Percentiles rank a stretch among this genome's conserved stretches.
Evolutionary conservation across 1,140 invertebrate genomes (phyloP).

Genomic region (Drosophila sucinea): DNA sequence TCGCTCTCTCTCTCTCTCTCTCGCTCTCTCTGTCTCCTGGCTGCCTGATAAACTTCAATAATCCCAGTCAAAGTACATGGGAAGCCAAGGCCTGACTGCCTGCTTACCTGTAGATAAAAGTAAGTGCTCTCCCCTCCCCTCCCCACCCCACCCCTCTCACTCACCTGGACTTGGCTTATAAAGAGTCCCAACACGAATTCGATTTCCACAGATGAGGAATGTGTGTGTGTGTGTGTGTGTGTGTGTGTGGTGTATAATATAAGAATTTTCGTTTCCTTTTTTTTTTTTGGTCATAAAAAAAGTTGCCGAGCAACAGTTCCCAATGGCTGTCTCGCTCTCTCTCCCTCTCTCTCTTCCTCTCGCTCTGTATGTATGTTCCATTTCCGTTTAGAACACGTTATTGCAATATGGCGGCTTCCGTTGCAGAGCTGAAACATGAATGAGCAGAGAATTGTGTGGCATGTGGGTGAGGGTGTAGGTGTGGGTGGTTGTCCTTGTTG

Average conservation of each 20-base stretch:
- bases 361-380: slow-evolving; percentile 42
- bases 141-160: too few relatives aligned
- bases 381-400: slow-evolving; percentile 75
- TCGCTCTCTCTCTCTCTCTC: slow-evolving; percentile 43
- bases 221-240: slow-evolving; percentile 36
- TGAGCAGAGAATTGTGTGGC: neutral
- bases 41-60: slow-evolving; percentile 78
- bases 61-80: slow-evolving; percentile 55
- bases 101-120: slow-evolving; percentile 78
- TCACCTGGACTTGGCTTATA: slow-evolving; percentile 39
- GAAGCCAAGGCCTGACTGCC: slow-evolving; percentile 16
- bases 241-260: slow-evolving; percentile 44
- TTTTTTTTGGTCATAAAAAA: slow-evolving; percentile 60
- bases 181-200: slow-evolving; percentile 73
- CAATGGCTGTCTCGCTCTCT: slow-evolving; percentile 3
- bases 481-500: slow-evolving; percentile 16
- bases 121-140: slow-evolving; percentile 40
- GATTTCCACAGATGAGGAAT: slow-evolving; percentile 59
- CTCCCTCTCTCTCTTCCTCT: neutral
- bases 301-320: slow-evolving; percentile 68
- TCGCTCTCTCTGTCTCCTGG: slow-evolving; percentile 27
- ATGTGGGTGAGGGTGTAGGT: slow-evolving; percentile 29
- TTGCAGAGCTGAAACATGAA: slow-evolving; percentile 46
- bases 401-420: slow-evolving; percentile 81
- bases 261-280: slow-evolving; percentile 52